These are phyloP conservation scores for Peucedramus taeniatus DNA, from an alignment of 2,113 vertebrate species.

Conservation along the genomic window DNA sequence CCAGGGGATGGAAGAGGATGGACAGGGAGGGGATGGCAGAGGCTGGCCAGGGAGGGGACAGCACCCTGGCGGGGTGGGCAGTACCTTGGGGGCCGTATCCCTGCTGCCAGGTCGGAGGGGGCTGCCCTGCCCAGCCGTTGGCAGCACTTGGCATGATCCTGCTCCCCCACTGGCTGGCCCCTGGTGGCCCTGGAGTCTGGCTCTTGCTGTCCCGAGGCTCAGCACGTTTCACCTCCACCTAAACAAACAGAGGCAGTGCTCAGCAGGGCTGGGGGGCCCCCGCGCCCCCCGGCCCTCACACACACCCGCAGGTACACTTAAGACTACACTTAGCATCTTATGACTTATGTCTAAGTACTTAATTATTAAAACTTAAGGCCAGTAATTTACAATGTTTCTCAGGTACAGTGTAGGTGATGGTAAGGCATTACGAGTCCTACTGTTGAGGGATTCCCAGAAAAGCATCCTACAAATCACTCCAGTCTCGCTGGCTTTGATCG, in stretches of 20 bases:
- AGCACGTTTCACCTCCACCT: conserved; percentile 99
- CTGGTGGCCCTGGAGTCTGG: conserved; percentile 84
- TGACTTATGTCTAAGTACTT: conserved; percentile 79
- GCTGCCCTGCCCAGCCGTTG: conserved; percentile 96
- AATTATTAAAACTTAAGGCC: conserved; percentile 78
- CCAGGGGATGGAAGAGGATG: too few species aligned
- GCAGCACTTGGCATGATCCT: conserved; percentile 91
- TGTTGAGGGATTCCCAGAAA: background rate
- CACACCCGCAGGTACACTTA: conserved; percentile 75
- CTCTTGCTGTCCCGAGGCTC: conserved; percentile 97
- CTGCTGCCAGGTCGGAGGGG: conserved; percentile 94
- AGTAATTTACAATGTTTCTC: conserved; percentile 88
- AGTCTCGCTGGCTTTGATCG: background rate
- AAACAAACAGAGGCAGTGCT: conserved; percentile 79
- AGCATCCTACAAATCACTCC: background rate
- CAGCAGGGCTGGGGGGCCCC: conserved; percentile 55
- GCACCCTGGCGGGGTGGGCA: background rate
- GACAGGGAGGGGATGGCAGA: too few species aligned
- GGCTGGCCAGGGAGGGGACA: accelerated
- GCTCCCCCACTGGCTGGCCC: conserved; percentile 91
- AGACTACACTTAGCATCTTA: conserved; percentile 80
- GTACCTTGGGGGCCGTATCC: conserved; percentile 94
- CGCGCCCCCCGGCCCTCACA: conserved; percentile 72
- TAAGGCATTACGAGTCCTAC: conserved; percentile 26
- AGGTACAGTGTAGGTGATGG: conserved; percentile 77